phyloP scores from a whole-genome alignment of 2,888 invertebrate species.

The Hypomecis atomaria region DNA sequence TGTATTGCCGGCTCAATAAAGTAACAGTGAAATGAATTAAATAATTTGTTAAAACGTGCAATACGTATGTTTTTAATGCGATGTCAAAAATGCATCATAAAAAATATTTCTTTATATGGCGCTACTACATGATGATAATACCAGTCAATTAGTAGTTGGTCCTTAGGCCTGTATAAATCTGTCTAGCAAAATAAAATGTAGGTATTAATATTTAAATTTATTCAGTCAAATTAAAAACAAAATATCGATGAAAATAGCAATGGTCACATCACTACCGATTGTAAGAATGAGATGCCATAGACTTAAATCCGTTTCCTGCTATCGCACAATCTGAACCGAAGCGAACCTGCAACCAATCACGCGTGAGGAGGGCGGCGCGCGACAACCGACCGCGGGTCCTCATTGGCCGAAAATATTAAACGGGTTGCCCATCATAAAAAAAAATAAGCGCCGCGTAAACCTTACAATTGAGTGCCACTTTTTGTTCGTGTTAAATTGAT shows the following conservation, averaged over 20 bases:
- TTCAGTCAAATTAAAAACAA: too few species aligned
- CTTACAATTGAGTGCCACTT: conserved; percentile 82
- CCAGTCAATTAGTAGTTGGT: not conserved
- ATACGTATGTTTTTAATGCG: too few species aligned
- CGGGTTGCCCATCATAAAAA: conserved; percentile 78
- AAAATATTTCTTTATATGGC: too few species aligned
- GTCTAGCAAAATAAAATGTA: too few species aligned
- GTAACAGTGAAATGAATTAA: too few species aligned
- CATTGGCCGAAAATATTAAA: conserved; percentile 79
- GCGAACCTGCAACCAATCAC: conserved; percentile 68
- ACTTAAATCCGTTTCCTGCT: conserved; percentile 81
- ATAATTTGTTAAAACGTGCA: too few species aligned
- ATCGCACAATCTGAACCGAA: conserved; percentile 78
- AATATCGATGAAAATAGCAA: conserved; percentile 34
- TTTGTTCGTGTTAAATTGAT: conserved; percentile 82
- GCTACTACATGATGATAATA: too few species aligned
- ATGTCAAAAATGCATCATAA: too few species aligned
- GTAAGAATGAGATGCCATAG: conserved; percentile 81
- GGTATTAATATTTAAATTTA: too few species aligned
- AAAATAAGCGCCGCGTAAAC: conserved; percentile 68
- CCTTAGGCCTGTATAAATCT: too few species aligned
- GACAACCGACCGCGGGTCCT: conserved; percentile 53
- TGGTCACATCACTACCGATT: conserved; percentile 55
- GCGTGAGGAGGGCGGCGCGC: conserved; percentile 72
- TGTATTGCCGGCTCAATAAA: too few species aligned